Conservation (phyloP, 1,140 invertebrate genomes). For the Lepidurus couesii region DNA sequence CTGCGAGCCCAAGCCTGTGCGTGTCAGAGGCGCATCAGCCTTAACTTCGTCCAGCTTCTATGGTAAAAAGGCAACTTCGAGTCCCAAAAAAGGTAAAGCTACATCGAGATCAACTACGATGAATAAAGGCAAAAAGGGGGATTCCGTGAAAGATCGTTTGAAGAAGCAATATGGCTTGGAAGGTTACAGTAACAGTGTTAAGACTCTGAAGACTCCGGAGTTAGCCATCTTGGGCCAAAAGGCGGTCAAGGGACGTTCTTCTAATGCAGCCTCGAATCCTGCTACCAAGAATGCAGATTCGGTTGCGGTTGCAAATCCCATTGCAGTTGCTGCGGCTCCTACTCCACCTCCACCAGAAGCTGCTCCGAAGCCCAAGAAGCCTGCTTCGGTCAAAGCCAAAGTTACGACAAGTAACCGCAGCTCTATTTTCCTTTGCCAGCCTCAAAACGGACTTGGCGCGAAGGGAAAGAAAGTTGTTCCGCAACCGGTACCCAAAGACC, state of each 20-base stretch:
- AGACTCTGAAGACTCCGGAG: neutral
- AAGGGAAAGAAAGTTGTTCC: neutral
- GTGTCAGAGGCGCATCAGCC: neutral
- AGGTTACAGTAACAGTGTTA: neutral
- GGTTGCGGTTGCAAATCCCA: neutral
- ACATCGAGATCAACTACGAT: neutral
- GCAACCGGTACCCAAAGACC: neutral
- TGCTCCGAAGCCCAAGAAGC: neutral
- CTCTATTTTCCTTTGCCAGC: neutral
- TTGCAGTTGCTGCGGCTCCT: no score
- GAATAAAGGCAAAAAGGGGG: neutral
- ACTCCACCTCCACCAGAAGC: neutral
- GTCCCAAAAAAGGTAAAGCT: neutral
- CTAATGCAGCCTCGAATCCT: neutral
- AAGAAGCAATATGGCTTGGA: neutral
- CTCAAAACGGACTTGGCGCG: neutral
- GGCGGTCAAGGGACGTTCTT: neutral
- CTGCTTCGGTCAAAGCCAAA: neutral
- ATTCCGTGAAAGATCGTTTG: constrained; percentile 10
- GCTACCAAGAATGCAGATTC: neutral
- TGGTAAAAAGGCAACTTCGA: neutral
- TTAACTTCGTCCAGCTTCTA: neutral
- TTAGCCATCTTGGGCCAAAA: neutral
- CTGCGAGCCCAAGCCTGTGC: neutral
- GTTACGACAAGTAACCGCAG: neutral